Conservation (phyloP, 1,140 invertebrate species). For the Brachionus rotundiformis region DNA sequence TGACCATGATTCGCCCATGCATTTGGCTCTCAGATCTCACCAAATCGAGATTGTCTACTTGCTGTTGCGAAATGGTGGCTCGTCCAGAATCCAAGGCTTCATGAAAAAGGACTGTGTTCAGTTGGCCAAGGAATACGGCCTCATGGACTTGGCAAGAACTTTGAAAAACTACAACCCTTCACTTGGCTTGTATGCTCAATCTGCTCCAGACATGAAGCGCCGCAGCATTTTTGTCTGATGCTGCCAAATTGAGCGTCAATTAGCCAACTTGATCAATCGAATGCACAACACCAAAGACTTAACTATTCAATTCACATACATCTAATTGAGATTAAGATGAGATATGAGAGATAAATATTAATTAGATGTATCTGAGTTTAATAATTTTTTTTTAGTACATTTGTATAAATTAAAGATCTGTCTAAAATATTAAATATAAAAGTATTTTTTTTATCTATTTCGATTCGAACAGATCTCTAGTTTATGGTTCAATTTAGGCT, state of each 20-base stretch:
- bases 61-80: conserved; percentile 18
- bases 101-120: conserved; percentile 37
- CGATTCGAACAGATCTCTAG: neutral
- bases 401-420: conserved; percentile 20
- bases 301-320: neutral
- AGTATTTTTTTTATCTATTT: neutral
- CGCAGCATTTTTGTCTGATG: conserved; percentile 13
- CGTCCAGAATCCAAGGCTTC: conserved; percentile 8
- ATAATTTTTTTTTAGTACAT: neutral
- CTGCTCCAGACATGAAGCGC: conserved; percentile 40
- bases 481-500: neutral
- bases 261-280: no score
- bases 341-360: neutral
- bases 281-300: neutral
- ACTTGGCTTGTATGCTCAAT: neutral
- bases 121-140: conserved; percentile 19
- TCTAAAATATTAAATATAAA: neutral
- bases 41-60: conserved; percentile 50
- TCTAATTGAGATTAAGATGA: neutral
- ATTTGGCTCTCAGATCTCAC: conserved; percentile 21
- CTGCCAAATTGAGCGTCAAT: no score
- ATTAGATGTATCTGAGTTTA: neutral
- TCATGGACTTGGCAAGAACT: conserved; percentile 9
- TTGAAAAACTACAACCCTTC: conserved; percentile 47
- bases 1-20: conserved; percentile 41